These are phyloP conservation scores for Cynopterus sphinx DNA, from an alignment of 2,797 vertebrate species.

Conservation along the genomic window DNA sequence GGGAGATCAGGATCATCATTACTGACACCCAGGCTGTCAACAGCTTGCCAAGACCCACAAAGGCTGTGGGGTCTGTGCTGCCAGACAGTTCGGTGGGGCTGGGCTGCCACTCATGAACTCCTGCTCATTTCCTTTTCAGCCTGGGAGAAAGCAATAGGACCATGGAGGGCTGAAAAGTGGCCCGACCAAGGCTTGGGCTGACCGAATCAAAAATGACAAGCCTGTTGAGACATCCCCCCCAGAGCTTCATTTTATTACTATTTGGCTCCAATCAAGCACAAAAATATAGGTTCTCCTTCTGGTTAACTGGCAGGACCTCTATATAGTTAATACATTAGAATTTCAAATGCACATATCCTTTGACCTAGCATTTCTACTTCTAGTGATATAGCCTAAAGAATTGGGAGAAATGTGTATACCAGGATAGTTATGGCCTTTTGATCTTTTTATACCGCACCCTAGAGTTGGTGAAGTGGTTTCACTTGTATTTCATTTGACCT, in stretches of 20 bases:
- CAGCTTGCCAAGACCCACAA: not conserved
- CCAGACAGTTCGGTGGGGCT: not conserved
- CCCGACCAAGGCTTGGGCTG: not conserved
- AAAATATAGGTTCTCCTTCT: too few relatives aligned
- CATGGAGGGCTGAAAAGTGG: not conserved
- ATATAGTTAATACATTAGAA: too few relatives aligned
- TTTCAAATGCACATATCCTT: too few relatives aligned
- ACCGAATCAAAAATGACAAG: not conserved
- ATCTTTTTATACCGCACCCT: fast-evolving
- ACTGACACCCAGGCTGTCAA: not conserved
- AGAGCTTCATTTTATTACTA: too few relatives aligned
- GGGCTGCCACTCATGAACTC: not conserved
- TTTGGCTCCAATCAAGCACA: too few relatives aligned
- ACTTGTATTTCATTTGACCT: not conserved
- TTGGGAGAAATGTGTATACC: too few relatives aligned
- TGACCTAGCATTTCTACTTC: too few relatives aligned
- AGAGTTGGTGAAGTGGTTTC: not conserved
- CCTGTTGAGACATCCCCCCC: too few relatives aligned
- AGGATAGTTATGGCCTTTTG: too few relatives aligned
- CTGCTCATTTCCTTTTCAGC: not conserved
- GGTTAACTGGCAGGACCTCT: too few relatives aligned
- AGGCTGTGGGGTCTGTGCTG: not conserved
- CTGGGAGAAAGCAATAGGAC: not conserved
- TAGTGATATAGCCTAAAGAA: too few relatives aligned
- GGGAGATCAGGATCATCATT: not conserved